These are phyloP conservation scores for Pogonocichla stellata DNA, from an alignment of 2,113 vertebrate species.

Conservation along the genomic window DNA sequence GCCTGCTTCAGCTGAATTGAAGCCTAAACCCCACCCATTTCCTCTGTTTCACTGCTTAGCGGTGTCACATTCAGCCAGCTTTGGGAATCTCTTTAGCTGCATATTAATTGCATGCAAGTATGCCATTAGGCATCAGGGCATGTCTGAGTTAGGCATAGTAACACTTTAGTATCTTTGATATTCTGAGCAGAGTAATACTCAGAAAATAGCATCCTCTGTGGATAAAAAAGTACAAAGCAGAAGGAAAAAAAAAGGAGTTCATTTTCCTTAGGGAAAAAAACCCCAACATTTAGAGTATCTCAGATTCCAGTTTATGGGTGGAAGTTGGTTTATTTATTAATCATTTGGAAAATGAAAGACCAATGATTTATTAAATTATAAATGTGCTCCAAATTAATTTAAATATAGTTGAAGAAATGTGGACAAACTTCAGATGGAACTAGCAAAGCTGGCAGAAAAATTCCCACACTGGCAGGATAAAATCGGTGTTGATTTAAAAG, in stretches of 20 bases:
- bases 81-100: conserved; percentile 36
- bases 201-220: background rate
- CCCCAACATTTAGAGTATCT: background rate
- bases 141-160: background rate
- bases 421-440: background rate
- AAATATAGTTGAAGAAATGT: background rate
- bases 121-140: background rate
- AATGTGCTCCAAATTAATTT: background rate
- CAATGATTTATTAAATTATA: background rate
- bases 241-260: background rate
- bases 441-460: background rate
- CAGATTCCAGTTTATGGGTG: background rate
- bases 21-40: conserved; percentile 61
- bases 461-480: background rate
- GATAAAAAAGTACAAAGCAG: background rate
- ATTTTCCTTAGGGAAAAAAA: background rate
- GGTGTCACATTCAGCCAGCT: conserved; percentile 18
- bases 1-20: conserved; percentile 45
- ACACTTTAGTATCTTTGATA: background rate
- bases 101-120: conserved; percentile 35
- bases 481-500: background rate
- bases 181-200: background rate
- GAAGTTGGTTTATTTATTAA: background rate
- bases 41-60: conserved; percentile 44
- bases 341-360: background rate